Conservation (phyloP, 2,888 invertebrate genomes). For the Temnothorax unifasciatus region DNA sequence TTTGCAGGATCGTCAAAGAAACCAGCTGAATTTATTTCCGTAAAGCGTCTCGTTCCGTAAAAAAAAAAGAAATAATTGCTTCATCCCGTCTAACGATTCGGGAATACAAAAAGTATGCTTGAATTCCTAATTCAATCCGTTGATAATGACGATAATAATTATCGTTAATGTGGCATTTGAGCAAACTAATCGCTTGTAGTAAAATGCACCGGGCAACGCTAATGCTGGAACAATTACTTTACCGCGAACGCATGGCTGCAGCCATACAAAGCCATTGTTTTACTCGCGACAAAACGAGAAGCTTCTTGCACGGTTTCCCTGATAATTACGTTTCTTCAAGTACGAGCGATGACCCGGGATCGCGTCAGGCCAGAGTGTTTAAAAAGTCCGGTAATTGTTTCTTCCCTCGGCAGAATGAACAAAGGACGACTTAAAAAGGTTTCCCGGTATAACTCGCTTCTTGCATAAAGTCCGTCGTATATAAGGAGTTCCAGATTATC, state of each 20-base stretch:
- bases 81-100: not conserved
- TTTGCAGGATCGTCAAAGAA: not conserved
- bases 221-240: conserved; percentile 54
- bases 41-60: not conserved
- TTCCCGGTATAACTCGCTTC: conserved; percentile 35
- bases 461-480: conserved; percentile 6
- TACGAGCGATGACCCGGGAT: conserved; percentile 51
- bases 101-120: conserved; percentile 13
- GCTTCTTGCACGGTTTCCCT: conserved; percentile 40
- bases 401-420: conserved; percentile 37
- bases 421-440: conserved; percentile 50
- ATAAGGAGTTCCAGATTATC: not conserved
- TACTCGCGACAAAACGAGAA: conserved; percentile 45
- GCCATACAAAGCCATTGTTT: conserved; percentile 54
- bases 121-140: conserved; percentile 24
- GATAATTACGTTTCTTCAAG: conserved; percentile 54
- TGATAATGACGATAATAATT: conserved; percentile 35
- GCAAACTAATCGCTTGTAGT: conserved; percentile 51
- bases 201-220: conserved; percentile 42
- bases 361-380: conserved; percentile 46
- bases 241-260: conserved; percentile 44
- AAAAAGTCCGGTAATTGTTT: conserved; percentile 57
- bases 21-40: not conserved
- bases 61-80: conserved; percentile 4
- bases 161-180: conserved; percentile 38